phyloP scores from a whole-genome alignment of 2,888 invertebrate species.

The Dinocampus coccinellae region DNA sequence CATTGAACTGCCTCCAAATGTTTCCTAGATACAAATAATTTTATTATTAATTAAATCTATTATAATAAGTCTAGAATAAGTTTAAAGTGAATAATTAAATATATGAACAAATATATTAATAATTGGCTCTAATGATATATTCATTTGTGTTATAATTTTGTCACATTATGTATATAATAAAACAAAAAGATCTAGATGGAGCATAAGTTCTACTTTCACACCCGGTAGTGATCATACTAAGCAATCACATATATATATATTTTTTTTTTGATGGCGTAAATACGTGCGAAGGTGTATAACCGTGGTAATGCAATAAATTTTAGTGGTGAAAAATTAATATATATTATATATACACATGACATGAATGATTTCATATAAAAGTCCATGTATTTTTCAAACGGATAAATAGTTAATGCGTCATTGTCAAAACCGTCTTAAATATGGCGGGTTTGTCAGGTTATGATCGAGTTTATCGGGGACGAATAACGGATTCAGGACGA shows the following conservation, averaged over 20 bases:
- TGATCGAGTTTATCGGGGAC: slow-evolving; percentile 59
- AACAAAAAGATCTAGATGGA: background rate
- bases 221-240: too few species aligned
- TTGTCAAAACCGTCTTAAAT: background rate
- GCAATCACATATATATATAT: background rate
- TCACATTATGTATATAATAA: background rate
- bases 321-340: background rate
- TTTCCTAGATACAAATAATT: background rate
- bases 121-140: background rate
- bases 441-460: slow-evolving; percentile 59
- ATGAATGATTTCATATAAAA: background rate
- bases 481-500: slow-evolving; percentile 50
- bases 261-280: background rate
- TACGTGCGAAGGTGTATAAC: background rate
- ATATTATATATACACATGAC: background rate
- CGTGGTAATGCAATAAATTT: background rate
- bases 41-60: background rate
- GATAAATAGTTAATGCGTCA: background rate
- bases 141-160: too few species aligned
- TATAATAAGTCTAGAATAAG: background rate
- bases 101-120: background rate
- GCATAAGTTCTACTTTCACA: background rate
- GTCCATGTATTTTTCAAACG: background rate
- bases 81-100: background rate
- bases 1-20: slow-evolving; percentile 71